Evolutionary conservation across 1,140 invertebrate genomes (phyloP).

Genomic region (Bathynomus jamesi): DNA sequence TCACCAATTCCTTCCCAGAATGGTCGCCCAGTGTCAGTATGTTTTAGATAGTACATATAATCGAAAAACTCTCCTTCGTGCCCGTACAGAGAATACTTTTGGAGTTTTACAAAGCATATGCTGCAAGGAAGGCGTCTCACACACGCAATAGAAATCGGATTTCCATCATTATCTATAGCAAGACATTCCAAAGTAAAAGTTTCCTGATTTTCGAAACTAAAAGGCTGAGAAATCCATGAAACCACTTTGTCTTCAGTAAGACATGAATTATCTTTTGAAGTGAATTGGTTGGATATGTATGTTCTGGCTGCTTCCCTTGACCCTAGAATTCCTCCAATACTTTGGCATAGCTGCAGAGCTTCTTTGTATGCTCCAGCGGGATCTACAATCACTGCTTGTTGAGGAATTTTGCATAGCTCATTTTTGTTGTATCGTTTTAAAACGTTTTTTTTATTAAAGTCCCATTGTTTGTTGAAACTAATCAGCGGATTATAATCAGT

Average conservation of each 20-base stretch:
- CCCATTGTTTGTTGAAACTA: too few relatives aligned
- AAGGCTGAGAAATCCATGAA: too few relatives aligned
- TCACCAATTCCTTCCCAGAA: conserved; percentile 7
- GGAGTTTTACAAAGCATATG: conserved; percentile 10
- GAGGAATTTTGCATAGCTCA: too few relatives aligned
- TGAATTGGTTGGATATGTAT: neutral
- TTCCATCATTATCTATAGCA: neutral
- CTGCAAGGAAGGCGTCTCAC: conserved; percentile 16
- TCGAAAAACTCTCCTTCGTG: conserved; percentile 27
- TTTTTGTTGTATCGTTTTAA: too few relatives aligned
- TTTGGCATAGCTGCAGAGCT: conserved; percentile 10
- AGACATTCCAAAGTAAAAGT: conserved; percentile 9
- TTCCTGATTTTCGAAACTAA: too few relatives aligned
- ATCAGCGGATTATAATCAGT: too few relatives aligned
- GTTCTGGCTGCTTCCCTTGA: neutral
- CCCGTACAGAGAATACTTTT: conserved; percentile 19
- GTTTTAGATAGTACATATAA: conserved; percentile 18
- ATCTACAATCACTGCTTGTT: too few relatives aligned
- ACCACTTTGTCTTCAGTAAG: neutral
- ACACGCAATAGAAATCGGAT: conserved; percentile 11
- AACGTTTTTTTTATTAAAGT: too few relatives aligned
- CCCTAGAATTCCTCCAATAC: conserved; percentile 14
- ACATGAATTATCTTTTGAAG: conserved; percentile 19
- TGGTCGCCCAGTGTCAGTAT: neutral
- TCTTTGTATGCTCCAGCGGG: conserved; percentile 9